Evolutionary conservation across 2,797 vertebrate species (phyloP), one percentile per base, ranked within the genome.

Genomic region (Mus minutoides): DNA sequence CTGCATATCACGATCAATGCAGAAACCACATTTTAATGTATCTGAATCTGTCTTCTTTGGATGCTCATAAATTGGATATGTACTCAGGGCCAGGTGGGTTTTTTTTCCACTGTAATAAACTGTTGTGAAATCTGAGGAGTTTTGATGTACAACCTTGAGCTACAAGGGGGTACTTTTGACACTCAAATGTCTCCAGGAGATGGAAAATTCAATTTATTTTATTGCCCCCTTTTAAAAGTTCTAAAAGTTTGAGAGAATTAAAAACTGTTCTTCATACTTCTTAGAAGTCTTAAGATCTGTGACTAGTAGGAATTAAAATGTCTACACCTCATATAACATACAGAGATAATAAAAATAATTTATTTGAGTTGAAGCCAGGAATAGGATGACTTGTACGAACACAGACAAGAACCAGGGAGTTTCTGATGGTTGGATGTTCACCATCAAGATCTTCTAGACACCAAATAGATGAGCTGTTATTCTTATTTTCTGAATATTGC

Each of bases 131-230:
- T 94, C 52, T n/a, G 88, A 89, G 40, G 34, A 82, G 73, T 85
- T 97, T 76, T 73, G 4, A 90, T 71, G 19, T 22, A 85, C 87
- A 92, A 46, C 34, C 19, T 90, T 94, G 95, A 69, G n/a, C 62
- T 90, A 58, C 78, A 83, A 87, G 19, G 12, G 60, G 87, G 11
- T 22, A 82, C 2, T 1, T 17, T 49, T 43, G 60, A 93, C 10
- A 94, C 54, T 75, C 16, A 13, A 21, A 29, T 89, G 49, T 76
- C 88, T 78, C 67, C 13, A 83, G 64, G 58, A 97, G 52, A 7
- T 92, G 40, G n/a, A 94, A 95, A 79, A 92, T 37, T 94, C 43
- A 69, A 92, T 86, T 94, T 96, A 94, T 94, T 95, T 40, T 84
- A 97, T 96, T 89, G 40, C 13, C 31, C 31, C 26, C 89, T 80